Conservation (phyloP, 2,113 vertebrate genomes). For the Syngnathus typhle region DNA sequence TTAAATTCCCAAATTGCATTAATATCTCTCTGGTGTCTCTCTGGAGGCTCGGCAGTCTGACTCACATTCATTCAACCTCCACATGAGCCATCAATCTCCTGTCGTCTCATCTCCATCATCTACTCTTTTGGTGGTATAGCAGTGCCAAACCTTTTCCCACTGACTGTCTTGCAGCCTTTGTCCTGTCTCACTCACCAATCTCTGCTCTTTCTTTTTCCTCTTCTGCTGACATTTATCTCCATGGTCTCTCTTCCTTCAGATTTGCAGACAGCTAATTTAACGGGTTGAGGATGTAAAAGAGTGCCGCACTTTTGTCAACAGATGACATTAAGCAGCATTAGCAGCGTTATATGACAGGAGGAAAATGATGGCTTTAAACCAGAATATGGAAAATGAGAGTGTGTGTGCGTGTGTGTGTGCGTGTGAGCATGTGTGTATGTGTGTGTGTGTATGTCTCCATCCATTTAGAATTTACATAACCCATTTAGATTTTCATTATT, state of each 20-base stretch:
- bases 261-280: conserved; percentile 51
- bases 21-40: conserved; percentile 23
- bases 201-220: neutral
- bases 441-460: conserved; percentile 37
- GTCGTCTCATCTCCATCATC: neutral
- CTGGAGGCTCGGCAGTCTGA: conserved; percentile 6
- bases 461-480: conserved; percentile 62
- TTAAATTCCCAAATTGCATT: conserved; percentile 12
- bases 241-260: conserved; percentile 21
- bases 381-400: conserved; percentile 48
- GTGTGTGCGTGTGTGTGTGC: neutral
- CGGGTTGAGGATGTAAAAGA: conserved; percentile 38
- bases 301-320: conserved; percentile 50
- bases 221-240: conserved; percentile 44
- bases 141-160: conserved; percentile 37
- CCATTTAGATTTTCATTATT: conserved; percentile 62
- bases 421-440: conserved; percentile 24
- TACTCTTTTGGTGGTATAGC: conserved; percentile 29
- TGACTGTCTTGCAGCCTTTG: conserved; percentile 6
- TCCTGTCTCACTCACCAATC: conserved; percentile 3
- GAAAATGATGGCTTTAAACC: conserved; percentile 59
- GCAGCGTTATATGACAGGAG: conserved; percentile 41
- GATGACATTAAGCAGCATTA: conserved; percentile 63
- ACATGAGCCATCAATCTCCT: conserved; percentile 17
- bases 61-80: conserved; percentile 6